Evolutionary conservation across 2,113 vertebrate genomes (phyloP).

Genomic region (Stegastes partitus): DNA sequence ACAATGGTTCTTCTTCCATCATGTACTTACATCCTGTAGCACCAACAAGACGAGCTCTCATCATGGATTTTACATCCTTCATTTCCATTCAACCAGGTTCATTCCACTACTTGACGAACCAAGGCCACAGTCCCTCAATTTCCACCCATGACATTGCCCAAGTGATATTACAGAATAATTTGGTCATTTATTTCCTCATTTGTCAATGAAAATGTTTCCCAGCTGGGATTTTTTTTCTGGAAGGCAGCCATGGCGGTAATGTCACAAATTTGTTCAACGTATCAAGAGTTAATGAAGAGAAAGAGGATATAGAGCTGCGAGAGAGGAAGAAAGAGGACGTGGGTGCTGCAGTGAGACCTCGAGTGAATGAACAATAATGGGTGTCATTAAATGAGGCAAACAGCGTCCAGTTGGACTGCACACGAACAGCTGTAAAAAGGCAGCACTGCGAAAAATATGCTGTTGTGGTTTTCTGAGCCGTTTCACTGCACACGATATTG

Average conservation of each 20-base stretch:
- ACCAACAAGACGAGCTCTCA: not conserved
- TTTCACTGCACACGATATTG: too few relatives aligned
- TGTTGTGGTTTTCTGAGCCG: too few relatives aligned
- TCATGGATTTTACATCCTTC: not conserved
- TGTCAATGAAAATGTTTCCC: not conserved
- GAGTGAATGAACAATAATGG: not conserved
- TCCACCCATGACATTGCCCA: not conserved
- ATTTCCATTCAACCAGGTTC: not conserved
- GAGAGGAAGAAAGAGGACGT: not conserved
- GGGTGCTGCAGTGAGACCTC: not conserved
- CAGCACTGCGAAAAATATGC: too few relatives aligned
- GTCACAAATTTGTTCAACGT: slow-evolving; percentile 1
- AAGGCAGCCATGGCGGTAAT: not conserved
- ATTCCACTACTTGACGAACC: not conserved
- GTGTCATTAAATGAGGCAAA: not conserved
- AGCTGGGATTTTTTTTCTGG: slow-evolving; percentile 10
- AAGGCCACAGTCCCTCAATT: not conserved
- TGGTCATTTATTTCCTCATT: not conserved
- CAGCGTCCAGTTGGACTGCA: too few relatives aligned
- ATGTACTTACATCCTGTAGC: too few relatives aligned
- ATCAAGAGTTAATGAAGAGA: slow-evolving; percentile 14
- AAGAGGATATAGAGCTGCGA: too few relatives aligned
- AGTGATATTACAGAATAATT: not conserved
- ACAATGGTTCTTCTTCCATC: too few relatives aligned
- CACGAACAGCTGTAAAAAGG: too few relatives aligned